Percentiles rank a stretch among this genome's conserved stretches.
These are phyloP conservation scores for Nasonia giraulti DNA, from an alignment of 1,140 invertebrate species.

Conservation along the genomic window DNA sequence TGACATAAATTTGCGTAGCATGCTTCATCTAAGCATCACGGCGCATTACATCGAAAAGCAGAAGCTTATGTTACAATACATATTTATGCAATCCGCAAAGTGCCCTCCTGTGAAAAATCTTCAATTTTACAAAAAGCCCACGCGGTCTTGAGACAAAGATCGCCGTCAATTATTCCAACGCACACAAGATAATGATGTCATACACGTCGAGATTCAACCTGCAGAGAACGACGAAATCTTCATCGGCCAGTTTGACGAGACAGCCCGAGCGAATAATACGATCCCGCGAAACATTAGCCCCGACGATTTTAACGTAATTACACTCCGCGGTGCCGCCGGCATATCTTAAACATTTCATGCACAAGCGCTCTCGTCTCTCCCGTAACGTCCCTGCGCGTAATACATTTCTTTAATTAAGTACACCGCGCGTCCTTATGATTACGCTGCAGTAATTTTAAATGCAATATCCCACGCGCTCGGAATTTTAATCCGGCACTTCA, in stretches of 20 bases:
- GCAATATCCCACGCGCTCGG: constrained; percentile 26
- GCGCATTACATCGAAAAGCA: neutral
- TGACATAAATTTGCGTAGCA: neutral
- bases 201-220: too few relatives aligned
- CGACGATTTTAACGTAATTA: neutral
- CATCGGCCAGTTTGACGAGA: neutral
- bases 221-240: too few relatives aligned
- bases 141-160: too few relatives aligned
- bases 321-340: neutral
- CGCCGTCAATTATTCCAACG: too few relatives aligned
- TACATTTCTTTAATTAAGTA: constrained; percentile 24
- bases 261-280: neutral
- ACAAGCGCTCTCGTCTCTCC: neutral
- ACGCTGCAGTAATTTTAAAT: constrained; percentile 24
- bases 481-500: constrained; percentile 28
- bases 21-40: neutral
- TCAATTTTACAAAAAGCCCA: too few relatives aligned
- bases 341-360: neutral
- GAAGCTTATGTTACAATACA: neutral
- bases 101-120: too few relatives aligned
- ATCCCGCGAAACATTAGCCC: neutral
- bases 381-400: neutral
- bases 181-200: too few relatives aligned
- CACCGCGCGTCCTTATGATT: constrained; percentile 21
- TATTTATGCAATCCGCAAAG: neutral